Conservation (phyloP, 2,888 invertebrate genomes). For the Fissipunctia ypsillon region DNA sequence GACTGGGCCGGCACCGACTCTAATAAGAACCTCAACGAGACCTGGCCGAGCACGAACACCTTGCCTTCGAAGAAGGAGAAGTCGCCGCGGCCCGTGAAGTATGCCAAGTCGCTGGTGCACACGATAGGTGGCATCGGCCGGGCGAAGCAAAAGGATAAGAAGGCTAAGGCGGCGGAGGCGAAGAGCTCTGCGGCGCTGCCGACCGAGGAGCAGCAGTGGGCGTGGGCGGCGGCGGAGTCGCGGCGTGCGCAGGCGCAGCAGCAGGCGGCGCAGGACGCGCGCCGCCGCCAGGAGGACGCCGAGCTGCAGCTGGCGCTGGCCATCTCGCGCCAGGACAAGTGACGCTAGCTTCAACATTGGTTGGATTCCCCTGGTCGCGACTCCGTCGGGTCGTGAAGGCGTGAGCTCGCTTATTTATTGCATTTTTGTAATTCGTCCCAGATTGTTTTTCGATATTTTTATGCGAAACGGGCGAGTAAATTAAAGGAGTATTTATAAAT, state of each 20-base stretch:
- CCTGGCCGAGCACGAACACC: constrained; percentile 84
- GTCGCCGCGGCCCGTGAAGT: constrained; percentile 87
- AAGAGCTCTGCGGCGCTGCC: constrained; percentile 78
- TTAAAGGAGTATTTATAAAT: constrained; percentile 51
- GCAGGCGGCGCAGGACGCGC: constrained; percentile 91
- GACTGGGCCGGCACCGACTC: constrained; percentile 78
- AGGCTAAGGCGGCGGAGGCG: constrained; percentile 72
- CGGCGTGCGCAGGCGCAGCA: constrained; percentile 91
- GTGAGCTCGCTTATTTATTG: constrained; percentile 30
- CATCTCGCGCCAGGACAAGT: constrained; percentile 90
- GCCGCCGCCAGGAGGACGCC: constrained; percentile 92
- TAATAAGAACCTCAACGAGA: constrained; percentile 85
- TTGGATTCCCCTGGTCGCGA: not conserved
- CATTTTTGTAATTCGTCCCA: constrained; percentile 57
- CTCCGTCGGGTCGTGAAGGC: not conserved
- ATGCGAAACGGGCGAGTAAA: constrained; percentile 46
- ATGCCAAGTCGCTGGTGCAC: constrained; percentile 85
- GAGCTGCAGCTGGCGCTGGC: constrained; percentile 94
- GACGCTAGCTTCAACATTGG: constrained; percentile 20
- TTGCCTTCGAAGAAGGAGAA: constrained; percentile 86
- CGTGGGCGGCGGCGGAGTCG: constrained; percentile 92
- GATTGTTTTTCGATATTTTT: constrained; percentile 47
- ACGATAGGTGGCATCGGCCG: constrained; percentile 88
- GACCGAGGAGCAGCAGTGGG: constrained; percentile 93
- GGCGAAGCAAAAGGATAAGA: constrained; percentile 82